Percentiles rank a stretch among this genome's conserved stretches.
phyloP scores from a whole-genome alignment of 2,888 invertebrate species.

The Ectemnius lituratus region DNA sequence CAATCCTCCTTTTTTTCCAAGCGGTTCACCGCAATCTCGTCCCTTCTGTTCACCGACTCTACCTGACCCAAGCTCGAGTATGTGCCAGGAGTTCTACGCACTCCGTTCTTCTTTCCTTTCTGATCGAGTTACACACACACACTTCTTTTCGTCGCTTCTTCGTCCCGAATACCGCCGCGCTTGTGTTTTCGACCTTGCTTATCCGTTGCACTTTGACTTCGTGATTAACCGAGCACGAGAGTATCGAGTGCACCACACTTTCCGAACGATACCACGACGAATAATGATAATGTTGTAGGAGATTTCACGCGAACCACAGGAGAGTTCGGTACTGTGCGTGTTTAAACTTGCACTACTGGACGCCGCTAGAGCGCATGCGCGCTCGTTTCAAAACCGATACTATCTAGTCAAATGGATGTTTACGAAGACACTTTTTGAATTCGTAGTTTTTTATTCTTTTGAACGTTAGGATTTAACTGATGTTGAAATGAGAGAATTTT shows the following conservation, averaged over 20 bases:
- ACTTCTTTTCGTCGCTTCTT: background rate
- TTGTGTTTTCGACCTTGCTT: no score
- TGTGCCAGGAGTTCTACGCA: background rate
- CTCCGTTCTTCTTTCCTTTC: background rate
- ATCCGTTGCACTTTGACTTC: no score
- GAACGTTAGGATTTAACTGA: background rate
- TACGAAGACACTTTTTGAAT: no score
- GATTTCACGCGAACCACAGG: no score
- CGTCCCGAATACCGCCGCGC: background rate
- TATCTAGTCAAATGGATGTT: no score
- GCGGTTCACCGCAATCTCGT: slow-evolving; percentile 42
- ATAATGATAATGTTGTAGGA: no score
- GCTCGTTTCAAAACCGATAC: background rate
- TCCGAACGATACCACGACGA: no score
- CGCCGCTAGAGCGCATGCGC: slow-evolving; percentile 1
- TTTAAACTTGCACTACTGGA: background rate
- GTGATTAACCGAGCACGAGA: no score
- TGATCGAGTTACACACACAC: background rate
- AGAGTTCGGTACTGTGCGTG: no score
- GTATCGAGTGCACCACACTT: no score
- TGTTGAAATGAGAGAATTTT: background rate
- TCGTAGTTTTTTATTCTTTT: background rate
- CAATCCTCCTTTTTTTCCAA: slow-evolving; percentile 58
- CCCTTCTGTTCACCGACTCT: slow-evolving; percentile 2
- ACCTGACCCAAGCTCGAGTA: background rate